A percentile compares a stretch with the other conserved stretches of the same genome.
Conservation (phyloP, 2,888 invertebrate genomes). For the Carterocephalus palaemon region DNA sequence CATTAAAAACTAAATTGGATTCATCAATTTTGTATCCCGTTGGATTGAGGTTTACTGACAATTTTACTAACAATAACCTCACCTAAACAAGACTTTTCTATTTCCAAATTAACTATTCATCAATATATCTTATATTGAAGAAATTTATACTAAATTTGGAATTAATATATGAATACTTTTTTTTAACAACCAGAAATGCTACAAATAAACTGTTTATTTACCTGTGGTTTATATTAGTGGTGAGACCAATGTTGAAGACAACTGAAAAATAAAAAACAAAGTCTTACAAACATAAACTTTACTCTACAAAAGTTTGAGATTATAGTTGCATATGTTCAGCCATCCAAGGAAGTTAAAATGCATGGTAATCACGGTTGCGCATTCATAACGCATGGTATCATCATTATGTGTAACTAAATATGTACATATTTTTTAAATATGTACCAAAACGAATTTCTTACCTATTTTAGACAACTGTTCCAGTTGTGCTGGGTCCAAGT, state of each 20-base stretch:
- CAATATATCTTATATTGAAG: slow-evolving; percentile 42
- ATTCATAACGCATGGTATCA: slow-evolving; percentile 75
- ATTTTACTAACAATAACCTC: slow-evolving; percentile 62
- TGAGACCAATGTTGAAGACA: too few relatives aligned
- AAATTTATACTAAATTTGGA: slow-evolving; percentile 30
- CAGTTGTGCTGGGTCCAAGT: too few relatives aligned
- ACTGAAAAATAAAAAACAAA: slow-evolving; percentile 37
- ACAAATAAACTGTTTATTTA: too few relatives aligned
- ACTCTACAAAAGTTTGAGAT: background rate
- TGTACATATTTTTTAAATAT: background rate
- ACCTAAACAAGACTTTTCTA: slow-evolving; percentile 67
- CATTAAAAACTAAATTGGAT: too few relatives aligned
- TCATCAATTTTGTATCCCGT: slow-evolving; percentile 57
- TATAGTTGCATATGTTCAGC: slow-evolving; percentile 47
- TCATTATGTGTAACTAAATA: slow-evolving; percentile 44
- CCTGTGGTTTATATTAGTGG: too few relatives aligned
- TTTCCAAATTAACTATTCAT: slow-evolving; percentile 58
- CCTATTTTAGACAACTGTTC: too few relatives aligned
- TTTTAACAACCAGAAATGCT: too few relatives aligned
- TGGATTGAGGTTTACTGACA: slow-evolving; percentile 73
- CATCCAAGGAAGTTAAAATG: slow-evolving; percentile 79
- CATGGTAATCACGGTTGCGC: slow-evolving; percentile 78
- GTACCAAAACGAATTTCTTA: too few relatives aligned
- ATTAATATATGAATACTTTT: too few relatives aligned
- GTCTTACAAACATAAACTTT: slow-evolving; percentile 13